Percentiles rank a stretch among this genome's conserved stretches.
phyloP scores from a whole-genome alignment of 2,113 vertebrate genomes.

The Genyomyrus donnyi region DNA sequence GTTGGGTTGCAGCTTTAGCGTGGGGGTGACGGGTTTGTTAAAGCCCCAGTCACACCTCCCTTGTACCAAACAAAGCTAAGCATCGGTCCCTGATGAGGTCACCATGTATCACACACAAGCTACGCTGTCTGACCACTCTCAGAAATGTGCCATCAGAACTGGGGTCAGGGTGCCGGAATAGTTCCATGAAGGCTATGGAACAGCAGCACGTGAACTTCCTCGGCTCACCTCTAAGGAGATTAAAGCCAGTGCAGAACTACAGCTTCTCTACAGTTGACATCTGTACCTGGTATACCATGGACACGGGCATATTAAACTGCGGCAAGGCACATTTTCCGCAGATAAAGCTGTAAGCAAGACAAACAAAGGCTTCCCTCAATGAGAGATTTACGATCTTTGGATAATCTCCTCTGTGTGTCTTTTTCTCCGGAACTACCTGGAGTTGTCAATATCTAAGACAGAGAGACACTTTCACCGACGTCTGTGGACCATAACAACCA shows the following conservation, averaged over 20 bases:
- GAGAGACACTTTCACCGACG: not conserved
- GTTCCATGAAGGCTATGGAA: not conserved
- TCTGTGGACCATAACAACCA: not conserved
- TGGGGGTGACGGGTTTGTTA: not conserved
- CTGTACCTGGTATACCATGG: not conserved
- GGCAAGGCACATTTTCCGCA: not conserved
- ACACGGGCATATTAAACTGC: not conserved
- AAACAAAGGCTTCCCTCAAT: not conserved
- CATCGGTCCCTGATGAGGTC: not conserved
- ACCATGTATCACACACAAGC: not conserved
- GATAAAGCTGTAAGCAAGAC: not conserved
- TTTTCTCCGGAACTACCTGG: conserved; percentile 13
- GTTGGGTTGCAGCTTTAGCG: not conserved
- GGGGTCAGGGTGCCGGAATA: not conserved
- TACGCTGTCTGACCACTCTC: not conserved
- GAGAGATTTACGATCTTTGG: not conserved
- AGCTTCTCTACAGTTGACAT: not conserved
- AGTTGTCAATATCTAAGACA: conserved; percentile 5
- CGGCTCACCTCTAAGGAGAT: not conserved
- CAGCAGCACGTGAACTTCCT: not conserved
- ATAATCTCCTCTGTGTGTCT: conserved; percentile 13
- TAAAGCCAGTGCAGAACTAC: not conserved
- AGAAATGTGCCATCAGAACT: not conserved
- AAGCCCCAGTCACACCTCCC: not conserved
- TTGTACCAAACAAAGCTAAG: not conserved